Base-by-base conservation (phyloP, 2,113 vertebrate species). In the Chauna torquata region DNA sequence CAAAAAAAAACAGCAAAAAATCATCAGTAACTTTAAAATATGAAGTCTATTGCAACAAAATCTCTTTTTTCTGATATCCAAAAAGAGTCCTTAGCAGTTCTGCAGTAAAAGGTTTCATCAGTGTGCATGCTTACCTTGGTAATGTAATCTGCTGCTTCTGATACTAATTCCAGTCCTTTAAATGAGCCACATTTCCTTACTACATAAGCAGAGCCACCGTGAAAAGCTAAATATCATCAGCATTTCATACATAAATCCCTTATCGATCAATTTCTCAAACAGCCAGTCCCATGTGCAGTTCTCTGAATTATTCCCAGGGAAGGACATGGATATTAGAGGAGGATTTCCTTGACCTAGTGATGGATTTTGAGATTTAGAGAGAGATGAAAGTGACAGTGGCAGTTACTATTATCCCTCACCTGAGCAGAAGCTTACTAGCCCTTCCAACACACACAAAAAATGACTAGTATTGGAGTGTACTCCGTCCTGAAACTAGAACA, bases 301-400 rank as follows among this genome's bases (percentile, higher is more conserved):
- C 96, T 92, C 61, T 68, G 80, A 92, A 79, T 96, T 95, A 97
- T 97, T 97, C 88, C 80, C 50, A 83, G 57, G 86, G 76, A 91
- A 96, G 91, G 91, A 58, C 89, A 70, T 82, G 23, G 65, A 38
- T 89, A 90, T 71, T 86, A 95, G 88, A 95, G 74, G 82, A 96
- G 97, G 96, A 98, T 98, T 98, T 98, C 89, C 96, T 86, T 89
- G 82, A 93, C 97, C 96, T 96, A 64, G 91, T 97, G 94, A 18
- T 95, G 97, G 98, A 98, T 98, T 98, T 98, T 93, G 68, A 98
- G 98, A 98, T 98, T 98, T 98, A 96, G 82, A 95, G 40, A 83
- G 66, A 96, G 97, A 95, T 96, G 96, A 97, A 97, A 98, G 98
- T 97, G 96, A 97, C 96, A 96, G 70, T 93, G 86, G 95, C 96